These are phyloP conservation scores for Hypsopygia costalis DNA, from an alignment of 2,888 invertebrate species.

Conservation along the genomic window DNA sequence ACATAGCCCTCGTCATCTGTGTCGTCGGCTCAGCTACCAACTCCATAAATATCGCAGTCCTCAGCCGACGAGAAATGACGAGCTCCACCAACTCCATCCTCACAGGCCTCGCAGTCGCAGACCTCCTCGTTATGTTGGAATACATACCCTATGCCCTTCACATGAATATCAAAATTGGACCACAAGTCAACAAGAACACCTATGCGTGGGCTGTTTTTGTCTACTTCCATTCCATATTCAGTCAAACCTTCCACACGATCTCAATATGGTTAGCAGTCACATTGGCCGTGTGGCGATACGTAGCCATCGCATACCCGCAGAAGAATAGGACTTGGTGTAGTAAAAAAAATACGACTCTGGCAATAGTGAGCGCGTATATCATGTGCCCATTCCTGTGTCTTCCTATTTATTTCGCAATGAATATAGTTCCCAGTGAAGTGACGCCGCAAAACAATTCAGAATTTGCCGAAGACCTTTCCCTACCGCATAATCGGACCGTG, in stretches of 20 bases:
- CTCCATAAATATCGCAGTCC: constrained; percentile 93
- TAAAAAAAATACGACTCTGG: constrained; percentile 86
- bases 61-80: constrained; percentile 93
- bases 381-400: constrained; percentile 91
- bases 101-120: constrained; percentile 94
- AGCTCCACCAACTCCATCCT: constrained; percentile 96
- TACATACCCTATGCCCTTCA: constrained; percentile 95
- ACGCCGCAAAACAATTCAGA: constrained; percentile 73
- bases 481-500: constrained; percentile 83
- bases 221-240: constrained; percentile 94
- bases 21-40: constrained; percentile 94
- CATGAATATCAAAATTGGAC: constrained; percentile 84
- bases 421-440: constrained; percentile 83
- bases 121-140: constrained; percentile 96
- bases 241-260: constrained; percentile 93
- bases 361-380: constrained; percentile 89
- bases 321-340: constrained; percentile 91
- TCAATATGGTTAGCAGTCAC: constrained; percentile 96
- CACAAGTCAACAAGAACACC: constrained; percentile 72
- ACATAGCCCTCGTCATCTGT: constrained; percentile 92
- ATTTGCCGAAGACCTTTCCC: constrained; percentile 66
- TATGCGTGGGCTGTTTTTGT: constrained; percentile 92
- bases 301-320: constrained; percentile 91
- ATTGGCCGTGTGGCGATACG: constrained; percentile 95
- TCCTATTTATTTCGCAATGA: constrained; percentile 90